Conservation (phyloP, 2,888 invertebrate species). For the Aphidius colemani region DNA sequence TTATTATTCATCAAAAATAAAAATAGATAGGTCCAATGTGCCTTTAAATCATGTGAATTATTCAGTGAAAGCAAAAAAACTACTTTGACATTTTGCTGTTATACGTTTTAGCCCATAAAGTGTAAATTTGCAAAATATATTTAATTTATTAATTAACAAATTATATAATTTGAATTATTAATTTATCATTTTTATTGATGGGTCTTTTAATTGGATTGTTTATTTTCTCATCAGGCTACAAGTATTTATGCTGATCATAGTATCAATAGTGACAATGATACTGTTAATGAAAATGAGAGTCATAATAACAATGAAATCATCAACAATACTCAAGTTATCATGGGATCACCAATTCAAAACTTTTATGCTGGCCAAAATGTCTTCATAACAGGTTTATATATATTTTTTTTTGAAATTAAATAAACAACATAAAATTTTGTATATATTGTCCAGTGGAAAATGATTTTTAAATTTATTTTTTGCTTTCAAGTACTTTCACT, state of each 20-base stretch:
- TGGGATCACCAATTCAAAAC: conserved; percentile 51
- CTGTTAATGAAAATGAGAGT: conserved; percentile 34
- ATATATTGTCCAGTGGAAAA: not conserved
- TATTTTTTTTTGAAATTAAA: not conserved
- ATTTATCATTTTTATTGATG: conserved; percentile 10
- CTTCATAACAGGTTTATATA: conserved; percentile 48
- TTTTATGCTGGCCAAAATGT: conserved; percentile 51
- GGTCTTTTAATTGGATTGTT: conserved; percentile 4
- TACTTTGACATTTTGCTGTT: not conserved
- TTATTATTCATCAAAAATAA: not conserved
- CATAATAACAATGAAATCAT: conserved; percentile 43
- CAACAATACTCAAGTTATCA: conserved; percentile 34
- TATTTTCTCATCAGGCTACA: conserved; percentile 33
- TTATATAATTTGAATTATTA: conserved; percentile 4
- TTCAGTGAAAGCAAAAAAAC: conserved; percentile 11
- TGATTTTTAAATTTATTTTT: conserved; percentile 4
- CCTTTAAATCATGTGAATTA: conserved; percentile 22
- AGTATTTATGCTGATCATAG: conserved; percentile 33
- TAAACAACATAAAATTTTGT: not conserved
- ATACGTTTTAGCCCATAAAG: not conserved
- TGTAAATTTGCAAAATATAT: not conserved
- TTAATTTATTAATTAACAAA: not conserved
- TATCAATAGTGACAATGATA: too few relatives aligned
- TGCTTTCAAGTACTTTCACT: conserved; percentile 7
- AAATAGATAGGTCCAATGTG: conserved; percentile 13